Conservation (phyloP, 2,797 vertebrate species). For the Rhinoraja longicauda region DNA sequence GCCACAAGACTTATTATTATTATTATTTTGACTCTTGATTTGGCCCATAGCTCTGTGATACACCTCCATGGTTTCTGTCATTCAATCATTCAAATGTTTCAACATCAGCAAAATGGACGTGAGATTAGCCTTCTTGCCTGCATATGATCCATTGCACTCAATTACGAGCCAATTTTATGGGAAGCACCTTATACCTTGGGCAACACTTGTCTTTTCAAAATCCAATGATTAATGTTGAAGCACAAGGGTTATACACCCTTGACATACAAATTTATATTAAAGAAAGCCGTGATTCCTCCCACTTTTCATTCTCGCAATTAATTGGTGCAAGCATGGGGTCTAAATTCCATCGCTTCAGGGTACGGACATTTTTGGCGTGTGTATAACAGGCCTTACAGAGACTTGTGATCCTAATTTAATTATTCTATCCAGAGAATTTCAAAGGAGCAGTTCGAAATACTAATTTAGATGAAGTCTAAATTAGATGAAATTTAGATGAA, state of each 20-base stretch:
- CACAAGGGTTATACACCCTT: not conserved
- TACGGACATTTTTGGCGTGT: not conserved
- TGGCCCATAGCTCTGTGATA: not conserved
- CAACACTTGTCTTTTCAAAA: not conserved
- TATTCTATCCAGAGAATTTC: not conserved
- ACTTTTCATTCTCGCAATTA: too few relatives aligned
- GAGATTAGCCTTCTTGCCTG: not conserved
- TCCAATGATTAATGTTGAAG: not conserved
- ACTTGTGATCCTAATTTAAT: not conserved
- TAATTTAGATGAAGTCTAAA: not conserved
- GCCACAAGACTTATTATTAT: too few relatives aligned
- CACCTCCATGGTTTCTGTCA: not conserved
- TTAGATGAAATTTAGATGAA: not conserved
- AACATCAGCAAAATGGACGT: not conserved
- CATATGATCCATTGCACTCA: not conserved
- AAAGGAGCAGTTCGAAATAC: not conserved
- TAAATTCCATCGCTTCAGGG: not conserved
- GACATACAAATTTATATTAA: not conserved
- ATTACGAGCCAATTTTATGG: not conserved
- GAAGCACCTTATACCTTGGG: not conserved
- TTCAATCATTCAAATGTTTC: not conserved
- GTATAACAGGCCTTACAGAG: not conserved
- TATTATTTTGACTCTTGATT: too few relatives aligned
- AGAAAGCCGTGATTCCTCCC: not conserved
- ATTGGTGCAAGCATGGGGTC: not conserved